Evolutionary conservation across 1,140 invertebrate genomes (phyloP).

Genomic region (Drosophila arawakana): DNA sequence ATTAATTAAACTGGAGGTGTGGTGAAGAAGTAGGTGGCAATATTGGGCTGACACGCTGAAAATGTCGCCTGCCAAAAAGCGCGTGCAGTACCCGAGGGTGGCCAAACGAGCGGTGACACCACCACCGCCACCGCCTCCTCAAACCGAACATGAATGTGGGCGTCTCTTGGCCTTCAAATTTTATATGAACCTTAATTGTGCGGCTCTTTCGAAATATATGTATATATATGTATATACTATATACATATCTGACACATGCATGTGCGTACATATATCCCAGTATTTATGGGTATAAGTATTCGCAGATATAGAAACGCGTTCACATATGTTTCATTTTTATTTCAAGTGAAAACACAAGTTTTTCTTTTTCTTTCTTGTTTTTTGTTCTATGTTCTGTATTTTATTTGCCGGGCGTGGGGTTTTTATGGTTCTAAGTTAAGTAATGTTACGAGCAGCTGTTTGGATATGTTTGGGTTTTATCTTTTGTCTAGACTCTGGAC

Average conservation of each 20-base stretch:
- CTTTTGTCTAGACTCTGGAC: conserved; percentile 3
- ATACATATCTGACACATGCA: conserved; percentile 8
- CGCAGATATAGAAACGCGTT: conserved; percentile 27
- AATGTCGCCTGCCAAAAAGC: conserved; percentile 77
- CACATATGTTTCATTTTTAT: conserved; percentile 68
- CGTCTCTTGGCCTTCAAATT: conserved; percentile 72
- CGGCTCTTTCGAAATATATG: conserved; percentile 37
- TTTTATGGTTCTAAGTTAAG: conserved; percentile 36
- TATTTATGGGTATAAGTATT: conserved; percentile 35
- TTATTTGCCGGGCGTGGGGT: conserved; percentile 54
- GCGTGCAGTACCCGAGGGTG: conserved; percentile 57
- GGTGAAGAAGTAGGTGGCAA: not conserved
- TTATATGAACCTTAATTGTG: conserved; percentile 74
- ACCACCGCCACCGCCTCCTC: conserved; percentile 10
- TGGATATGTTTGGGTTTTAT: not conserved
- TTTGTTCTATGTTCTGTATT: not conserved
- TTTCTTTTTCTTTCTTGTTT: conserved; percentile 9
- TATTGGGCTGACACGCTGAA: conserved; percentile 36
- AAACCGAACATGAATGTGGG: conserved; percentile 39
- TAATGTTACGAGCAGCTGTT: conserved; percentile 44
- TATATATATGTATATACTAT: conserved; percentile 13
- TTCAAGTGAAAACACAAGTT: conserved; percentile 37
- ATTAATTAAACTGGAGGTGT: conserved; percentile 24
- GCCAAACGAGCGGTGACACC: conserved; percentile 33
- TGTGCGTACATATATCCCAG: conserved; percentile 13